A percentile compares a stretch with the other conserved stretches of the same genome.
phyloP scores from a whole-genome alignment of 2,113 vertebrate genomes.

The Cyanistes caeruleus region DNA sequence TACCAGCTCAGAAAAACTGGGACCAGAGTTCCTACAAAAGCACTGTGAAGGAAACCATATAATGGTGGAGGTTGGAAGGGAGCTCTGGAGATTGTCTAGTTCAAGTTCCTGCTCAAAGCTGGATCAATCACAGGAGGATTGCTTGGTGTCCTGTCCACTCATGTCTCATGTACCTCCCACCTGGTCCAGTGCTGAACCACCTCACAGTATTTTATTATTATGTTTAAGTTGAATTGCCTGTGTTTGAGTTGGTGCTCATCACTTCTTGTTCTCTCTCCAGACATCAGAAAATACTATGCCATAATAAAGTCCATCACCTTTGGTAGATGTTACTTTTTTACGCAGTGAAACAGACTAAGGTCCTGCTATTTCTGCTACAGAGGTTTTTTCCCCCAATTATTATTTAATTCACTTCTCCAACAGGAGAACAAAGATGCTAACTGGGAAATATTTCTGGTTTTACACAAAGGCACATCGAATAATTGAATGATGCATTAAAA shows the following conservation, averaged over 20 bases:
- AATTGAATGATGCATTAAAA: neutral
- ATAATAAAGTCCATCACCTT: neutral
- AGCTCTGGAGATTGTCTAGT: neutral
- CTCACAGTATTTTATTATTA: neutral
- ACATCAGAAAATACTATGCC: neutral
- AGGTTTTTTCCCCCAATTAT: neutral
- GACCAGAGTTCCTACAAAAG: neutral
- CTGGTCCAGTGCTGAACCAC: neutral
- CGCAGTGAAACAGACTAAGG: neutral
- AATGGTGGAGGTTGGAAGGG: neutral
- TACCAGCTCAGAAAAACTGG: neutral
- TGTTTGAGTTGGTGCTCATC: neutral
- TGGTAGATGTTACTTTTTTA: neutral
- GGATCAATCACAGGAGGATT: accelerated
- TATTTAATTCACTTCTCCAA: neutral
- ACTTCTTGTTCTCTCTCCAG: neutral
- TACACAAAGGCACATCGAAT: neutral
- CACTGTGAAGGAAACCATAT: neutral
- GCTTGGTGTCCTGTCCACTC: neutral
- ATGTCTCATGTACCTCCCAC: neutral
- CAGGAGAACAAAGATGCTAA: neutral
- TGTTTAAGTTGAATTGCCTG: neutral
- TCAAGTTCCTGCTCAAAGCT: neutral
- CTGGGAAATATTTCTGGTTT: neutral
- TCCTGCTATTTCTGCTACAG: neutral